These are phyloP conservation scores for Corythoichthys intestinalis DNA, from an alignment of 2,113 vertebrate genomes.

Conservation along the genomic window DNA sequence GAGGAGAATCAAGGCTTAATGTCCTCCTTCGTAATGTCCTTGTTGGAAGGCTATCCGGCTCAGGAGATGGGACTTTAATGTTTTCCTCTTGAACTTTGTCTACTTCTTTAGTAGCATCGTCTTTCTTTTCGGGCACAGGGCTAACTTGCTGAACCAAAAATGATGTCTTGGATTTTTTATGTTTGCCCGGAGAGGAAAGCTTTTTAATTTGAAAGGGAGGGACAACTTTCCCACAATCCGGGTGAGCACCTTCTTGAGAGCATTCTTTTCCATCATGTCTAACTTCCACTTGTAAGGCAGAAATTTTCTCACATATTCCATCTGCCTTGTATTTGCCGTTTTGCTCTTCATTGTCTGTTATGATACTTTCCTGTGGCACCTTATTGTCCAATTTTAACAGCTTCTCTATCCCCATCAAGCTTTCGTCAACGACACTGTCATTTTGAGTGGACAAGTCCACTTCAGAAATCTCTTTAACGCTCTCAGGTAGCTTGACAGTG, in stretches of 20 bases:
- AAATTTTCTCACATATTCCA: conserved; percentile 23
- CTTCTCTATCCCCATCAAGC: conserved; percentile 34
- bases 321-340: conserved; percentile 38
- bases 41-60: conserved; percentile 26
- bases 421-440: conserved; percentile 33
- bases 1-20: conserved; percentile 39
- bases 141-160: conserved; percentile 69
- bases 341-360: conserved; percentile 24
- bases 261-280: conserved; percentile 43
- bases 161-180: conserved; percentile 68
- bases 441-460: conserved; percentile 23
- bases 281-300: conserved; percentile 33
- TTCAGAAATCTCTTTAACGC: conserved; percentile 22
- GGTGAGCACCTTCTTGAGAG: conserved; percentile 44
- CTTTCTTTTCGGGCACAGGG: conserved; percentile 52
- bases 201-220: conserved; percentile 75
- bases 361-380: conserved; percentile 19
- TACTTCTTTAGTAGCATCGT: conserved; percentile 50
- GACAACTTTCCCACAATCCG: conserved; percentile 56
- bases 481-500: conserved; percentile 36
- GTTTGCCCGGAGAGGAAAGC: conserved; percentile 71
- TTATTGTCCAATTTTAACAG: conserved; percentile 26
- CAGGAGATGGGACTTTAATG: conserved; percentile 13
- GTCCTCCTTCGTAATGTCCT: conserved; percentile 55
- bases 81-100: conserved; percentile 48